Evolutionary conservation across 2,113 vertebrate genomes (phyloP).

Genomic region (Pimephales promelas): DNA sequence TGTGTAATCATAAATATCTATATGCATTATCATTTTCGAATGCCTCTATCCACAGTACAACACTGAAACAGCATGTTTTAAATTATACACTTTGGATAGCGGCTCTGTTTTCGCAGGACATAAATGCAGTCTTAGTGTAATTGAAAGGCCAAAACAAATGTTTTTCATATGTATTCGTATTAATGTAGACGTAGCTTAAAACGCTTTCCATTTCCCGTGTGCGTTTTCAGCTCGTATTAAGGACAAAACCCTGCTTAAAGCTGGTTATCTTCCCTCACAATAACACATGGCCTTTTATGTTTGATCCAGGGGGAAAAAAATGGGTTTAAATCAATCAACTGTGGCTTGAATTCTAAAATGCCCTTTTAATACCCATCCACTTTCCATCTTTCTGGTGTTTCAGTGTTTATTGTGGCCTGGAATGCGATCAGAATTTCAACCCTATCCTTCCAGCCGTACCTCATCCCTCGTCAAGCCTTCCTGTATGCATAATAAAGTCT

Average conservation of each 20-base stretch:
- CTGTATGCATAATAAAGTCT: constrained; percentile 45
- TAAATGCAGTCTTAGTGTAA: no score
- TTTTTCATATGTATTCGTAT: no score
- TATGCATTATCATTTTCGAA: no score
- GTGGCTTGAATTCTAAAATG: not conserved
- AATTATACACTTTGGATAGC: no score
- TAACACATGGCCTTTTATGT: not conserved
- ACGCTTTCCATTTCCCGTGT: not conserved
- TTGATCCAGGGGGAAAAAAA: not conserved
- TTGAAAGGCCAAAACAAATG: no score
- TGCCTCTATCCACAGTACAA: no score
- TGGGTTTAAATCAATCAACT: constrained; percentile 5
- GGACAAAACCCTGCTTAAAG: not conserved
- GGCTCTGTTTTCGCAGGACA: no score
- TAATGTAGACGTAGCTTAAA: not conserved
- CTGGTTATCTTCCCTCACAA: not conserved
- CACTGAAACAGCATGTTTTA: no score
- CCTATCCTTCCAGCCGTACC: not conserved
- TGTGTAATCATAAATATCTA: no score
- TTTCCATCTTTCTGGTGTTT: not conserved
- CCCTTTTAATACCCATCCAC: not conserved
- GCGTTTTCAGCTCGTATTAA: not conserved
- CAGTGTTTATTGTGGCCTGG: not conserved
- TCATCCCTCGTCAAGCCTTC: not conserved
- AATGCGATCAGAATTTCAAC: constrained; percentile 15